phyloP scores from a whole-genome alignment of 2,888 invertebrate species.

The Callosobruchus maculatus region DNA sequence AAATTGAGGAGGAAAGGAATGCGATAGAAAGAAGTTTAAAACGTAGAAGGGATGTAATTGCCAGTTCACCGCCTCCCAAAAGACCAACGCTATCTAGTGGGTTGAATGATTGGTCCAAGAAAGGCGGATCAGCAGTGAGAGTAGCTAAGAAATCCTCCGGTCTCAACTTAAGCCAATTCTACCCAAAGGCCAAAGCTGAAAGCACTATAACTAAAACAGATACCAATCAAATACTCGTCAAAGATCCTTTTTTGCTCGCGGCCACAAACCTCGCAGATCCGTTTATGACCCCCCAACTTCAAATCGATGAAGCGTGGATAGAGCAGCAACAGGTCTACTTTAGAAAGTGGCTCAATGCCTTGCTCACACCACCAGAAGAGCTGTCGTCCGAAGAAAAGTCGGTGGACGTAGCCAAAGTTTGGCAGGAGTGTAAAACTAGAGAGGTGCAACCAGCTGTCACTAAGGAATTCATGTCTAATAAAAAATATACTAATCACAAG shows the following conservation, averaged over 20 bases:
- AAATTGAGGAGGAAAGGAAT: background rate
- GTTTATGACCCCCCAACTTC: slow-evolving; percentile 57
- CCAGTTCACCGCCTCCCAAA: slow-evolving; percentile 26
- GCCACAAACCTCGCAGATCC: slow-evolving; percentile 35
- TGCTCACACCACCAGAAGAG: slow-evolving; percentile 72
- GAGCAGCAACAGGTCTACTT: slow-evolving; percentile 67
- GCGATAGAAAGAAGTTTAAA: slow-evolving; percentile 13
- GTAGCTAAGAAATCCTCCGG: slow-evolving; percentile 25
- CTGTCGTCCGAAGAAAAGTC: slow-evolving; percentile 56
- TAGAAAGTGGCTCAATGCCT: slow-evolving; percentile 75
- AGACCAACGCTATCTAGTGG: slow-evolving; percentile 16
- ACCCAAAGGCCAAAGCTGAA: slow-evolving; percentile 4
- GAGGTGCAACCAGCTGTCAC: slow-evolving; percentile 63
- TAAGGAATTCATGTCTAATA: slow-evolving; percentile 65
- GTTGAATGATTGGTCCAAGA: slow-evolving; percentile 29
- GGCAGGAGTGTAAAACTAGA: slow-evolving; percentile 69
- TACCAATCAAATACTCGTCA: slow-evolving; percentile 24
- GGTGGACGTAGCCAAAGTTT: slow-evolving; percentile 70
- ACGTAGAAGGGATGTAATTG: slow-evolving; percentile 25
- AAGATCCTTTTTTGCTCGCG: slow-evolving; percentile 34
- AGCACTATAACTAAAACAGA: slow-evolving; percentile 14
- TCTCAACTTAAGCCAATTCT: slow-evolving; percentile 24
- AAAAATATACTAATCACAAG: slow-evolving; percentile 64
- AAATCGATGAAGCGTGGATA: slow-evolving; percentile 65
- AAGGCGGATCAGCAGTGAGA: slow-evolving; percentile 18